Evolutionary conservation across 2,797 vertebrate species (phyloP).

Genomic region (Apogon hyalosoma): DNA sequence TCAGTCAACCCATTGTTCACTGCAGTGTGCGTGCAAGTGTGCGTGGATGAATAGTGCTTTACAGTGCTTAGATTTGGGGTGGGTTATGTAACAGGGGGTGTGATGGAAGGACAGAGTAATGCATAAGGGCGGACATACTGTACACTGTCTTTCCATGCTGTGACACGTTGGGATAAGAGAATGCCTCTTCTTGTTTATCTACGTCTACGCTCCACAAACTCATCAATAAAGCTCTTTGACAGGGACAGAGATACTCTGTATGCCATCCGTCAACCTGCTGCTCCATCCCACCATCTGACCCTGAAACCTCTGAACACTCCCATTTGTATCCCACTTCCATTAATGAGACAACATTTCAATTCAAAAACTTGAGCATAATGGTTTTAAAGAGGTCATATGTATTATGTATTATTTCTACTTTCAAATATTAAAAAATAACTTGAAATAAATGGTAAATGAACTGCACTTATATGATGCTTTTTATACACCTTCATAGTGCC

Average conservation of each 20-base stretch:
- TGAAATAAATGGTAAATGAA: too few relatives aligned
- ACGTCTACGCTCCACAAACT: slow-evolving; percentile 34
- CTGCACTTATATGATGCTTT: too few relatives aligned
- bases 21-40: slow-evolving; percentile 12
- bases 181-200: slow-evolving; percentile 69
- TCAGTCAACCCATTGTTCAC: slow-evolving; percentile 58
- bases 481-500: too few relatives aligned
- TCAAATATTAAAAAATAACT: too few relatives aligned
- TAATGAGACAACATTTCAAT: slow-evolving; percentile 39
- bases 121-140: slow-evolving; percentile 57
- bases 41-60: slow-evolving; percentile 38
- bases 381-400: not conserved
- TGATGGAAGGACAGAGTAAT: slow-evolving; percentile 57
- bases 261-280: slow-evolving; percentile 40
- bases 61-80: slow-evolving; percentile 31
- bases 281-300: slow-evolving; percentile 51
- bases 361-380: slow-evolving; percentile 16
- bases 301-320: slow-evolving; percentile 2
- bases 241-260: slow-evolving; percentile 53
- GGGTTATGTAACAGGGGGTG: slow-evolving; percentile 55
- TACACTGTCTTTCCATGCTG: slow-evolving; percentile 50
- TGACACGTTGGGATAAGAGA: slow-evolving; percentile 60
- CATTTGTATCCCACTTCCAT: slow-evolving; percentile 30
- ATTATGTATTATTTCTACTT: too few relatives aligned
- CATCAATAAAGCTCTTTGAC: slow-evolving; percentile 71